Percentiles rank a stretch among this genome's conserved stretches.
These are phyloP conservation scores for Synergus itoensis DNA, from an alignment of 2,888 invertebrate genomes.

Conservation along the genomic window DNA sequence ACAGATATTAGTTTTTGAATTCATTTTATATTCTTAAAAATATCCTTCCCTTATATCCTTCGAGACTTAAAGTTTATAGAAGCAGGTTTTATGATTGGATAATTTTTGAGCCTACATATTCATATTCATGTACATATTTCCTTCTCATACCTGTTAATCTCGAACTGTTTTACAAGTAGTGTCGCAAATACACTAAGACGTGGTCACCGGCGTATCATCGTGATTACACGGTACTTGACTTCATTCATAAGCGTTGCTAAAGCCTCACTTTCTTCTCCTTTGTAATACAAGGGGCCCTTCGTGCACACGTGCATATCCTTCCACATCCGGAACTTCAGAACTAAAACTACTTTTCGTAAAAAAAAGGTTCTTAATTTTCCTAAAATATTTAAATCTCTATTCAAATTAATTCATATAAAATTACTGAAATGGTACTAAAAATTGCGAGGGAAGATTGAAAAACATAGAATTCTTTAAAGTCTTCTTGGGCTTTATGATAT, in stretches of 20 bases:
- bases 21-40: no score
- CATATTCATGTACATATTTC: slow-evolving; percentile 3
- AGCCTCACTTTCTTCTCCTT: slow-evolving; percentile 46
- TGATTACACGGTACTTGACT: slow-evolving; percentile 55
- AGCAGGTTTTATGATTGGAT: no score
- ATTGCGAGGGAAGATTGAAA: no score
- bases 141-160: slow-evolving; percentile 27
- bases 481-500: no score
- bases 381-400: no score
- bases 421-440: no score
- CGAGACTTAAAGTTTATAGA: no score
- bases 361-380: not conserved
- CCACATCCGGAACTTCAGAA: slow-evolving; percentile 29
- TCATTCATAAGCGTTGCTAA: slow-evolving; percentile 49
- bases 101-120: no score
- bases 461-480: no score
- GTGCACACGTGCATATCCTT: slow-evolving; percentile 40
- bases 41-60: no score
- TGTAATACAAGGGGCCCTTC: slow-evolving; percentile 7
- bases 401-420: not conserved
- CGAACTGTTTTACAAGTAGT: slow-evolving; percentile 28
- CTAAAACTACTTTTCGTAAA: slow-evolving; percentile 3
- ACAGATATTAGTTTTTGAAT: no score
- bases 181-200: slow-evolving; percentile 40
- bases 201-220: slow-evolving; percentile 48